These are phyloP conservation scores for Cherax quadricarinatus DNA, from an alignment of 1,140 invertebrate species.

Conservation along the genomic window DNA sequence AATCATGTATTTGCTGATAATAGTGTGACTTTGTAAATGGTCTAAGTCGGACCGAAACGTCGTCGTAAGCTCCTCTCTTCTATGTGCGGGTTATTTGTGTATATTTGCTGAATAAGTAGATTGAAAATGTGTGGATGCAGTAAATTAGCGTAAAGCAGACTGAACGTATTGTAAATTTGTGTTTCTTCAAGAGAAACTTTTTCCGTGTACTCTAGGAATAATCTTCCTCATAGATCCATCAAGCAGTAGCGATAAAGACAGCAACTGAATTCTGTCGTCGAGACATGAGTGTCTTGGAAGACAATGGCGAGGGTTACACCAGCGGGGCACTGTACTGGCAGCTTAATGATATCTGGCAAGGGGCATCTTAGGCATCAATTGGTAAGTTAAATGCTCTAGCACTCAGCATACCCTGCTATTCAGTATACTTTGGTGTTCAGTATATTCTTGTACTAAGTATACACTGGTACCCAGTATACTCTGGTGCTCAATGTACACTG, in stretches of 20 bases:
- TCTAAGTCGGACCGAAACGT: no score
- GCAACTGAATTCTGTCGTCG: constrained; percentile 93
- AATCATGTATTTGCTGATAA: no score
- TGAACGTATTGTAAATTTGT: no score
- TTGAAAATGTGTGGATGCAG: no score
- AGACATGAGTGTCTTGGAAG: constrained; percentile 79
- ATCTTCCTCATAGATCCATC: constrained; percentile 82
- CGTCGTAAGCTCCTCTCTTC: no score
- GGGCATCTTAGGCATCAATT: constrained; percentile 96
- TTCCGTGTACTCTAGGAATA: neutral
- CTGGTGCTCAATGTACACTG: no score
- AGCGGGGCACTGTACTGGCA: constrained; percentile 99
- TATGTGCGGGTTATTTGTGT: no score
- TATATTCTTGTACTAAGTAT: neutral
- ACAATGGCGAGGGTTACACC: constrained; percentile 84
- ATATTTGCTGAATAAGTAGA: no score
- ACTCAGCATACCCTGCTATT: neutral
- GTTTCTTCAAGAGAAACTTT: no score
- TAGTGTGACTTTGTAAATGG: no score
- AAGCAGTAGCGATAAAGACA: constrained; percentile 80
- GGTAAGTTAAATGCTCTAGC: constrained; percentile 78
- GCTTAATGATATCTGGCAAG: constrained; percentile 98
- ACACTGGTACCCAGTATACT: neutral
- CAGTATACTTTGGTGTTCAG: neutral
- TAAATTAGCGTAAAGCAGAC: no score